A percentile compares a stretch with the other conserved stretches of the same genome.
phyloP scores from a whole-genome alignment of 2,888 invertebrate species.

The Leucoma salicis region DNA sequence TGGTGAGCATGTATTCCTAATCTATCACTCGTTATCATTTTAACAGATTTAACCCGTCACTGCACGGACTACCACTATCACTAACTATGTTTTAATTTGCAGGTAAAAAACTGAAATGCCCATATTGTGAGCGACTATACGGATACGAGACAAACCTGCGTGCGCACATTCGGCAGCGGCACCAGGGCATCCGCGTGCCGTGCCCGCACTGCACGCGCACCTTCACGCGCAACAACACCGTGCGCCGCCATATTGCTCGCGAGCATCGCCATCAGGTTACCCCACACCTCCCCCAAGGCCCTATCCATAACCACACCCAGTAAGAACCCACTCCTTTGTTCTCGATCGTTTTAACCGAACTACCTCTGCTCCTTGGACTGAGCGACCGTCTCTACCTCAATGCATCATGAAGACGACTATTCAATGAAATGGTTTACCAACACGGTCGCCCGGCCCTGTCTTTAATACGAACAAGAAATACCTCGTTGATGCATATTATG shows the following conservation, averaged over 20 bases:
- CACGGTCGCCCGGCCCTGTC: slow-evolving; percentile 44
- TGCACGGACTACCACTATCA: too few relatives aligned
- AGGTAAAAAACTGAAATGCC: slow-evolving; percentile 96
- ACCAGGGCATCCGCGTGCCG: slow-evolving; percentile 95
- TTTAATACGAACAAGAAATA: slow-evolving; percentile 69
- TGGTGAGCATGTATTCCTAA: slow-evolving; percentile 78
- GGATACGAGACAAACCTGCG: slow-evolving; percentile 96
- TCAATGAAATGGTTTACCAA: slow-evolving; percentile 23
- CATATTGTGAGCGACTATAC: slow-evolving; percentile 95
- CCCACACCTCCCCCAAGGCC: slow-evolving; percentile 83
- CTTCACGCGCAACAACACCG: slow-evolving; percentile 96
- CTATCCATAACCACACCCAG: slow-evolving; percentile 85
- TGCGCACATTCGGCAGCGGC: slow-evolving; percentile 94
- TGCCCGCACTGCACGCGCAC: slow-evolving; percentile 95
- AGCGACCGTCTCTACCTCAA: slow-evolving; percentile 44
- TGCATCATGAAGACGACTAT: slow-evolving; percentile 22
- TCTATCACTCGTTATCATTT: too few relatives aligned
- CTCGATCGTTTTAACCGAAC: slow-evolving; percentile 58
- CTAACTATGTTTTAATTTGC: too few relatives aligned
- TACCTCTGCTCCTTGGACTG: slow-evolving; percentile 65
- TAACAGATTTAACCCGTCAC: too few relatives aligned
- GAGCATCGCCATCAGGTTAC: slow-evolving; percentile 92
- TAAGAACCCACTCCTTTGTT: slow-evolving; percentile 56
- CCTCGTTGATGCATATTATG: slow-evolving; percentile 78
- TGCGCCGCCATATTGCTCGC: slow-evolving; percentile 93